phyloP scores from a whole-genome alignment of 2,888 invertebrate species.

The Eurytoma adleriae region DNA sequence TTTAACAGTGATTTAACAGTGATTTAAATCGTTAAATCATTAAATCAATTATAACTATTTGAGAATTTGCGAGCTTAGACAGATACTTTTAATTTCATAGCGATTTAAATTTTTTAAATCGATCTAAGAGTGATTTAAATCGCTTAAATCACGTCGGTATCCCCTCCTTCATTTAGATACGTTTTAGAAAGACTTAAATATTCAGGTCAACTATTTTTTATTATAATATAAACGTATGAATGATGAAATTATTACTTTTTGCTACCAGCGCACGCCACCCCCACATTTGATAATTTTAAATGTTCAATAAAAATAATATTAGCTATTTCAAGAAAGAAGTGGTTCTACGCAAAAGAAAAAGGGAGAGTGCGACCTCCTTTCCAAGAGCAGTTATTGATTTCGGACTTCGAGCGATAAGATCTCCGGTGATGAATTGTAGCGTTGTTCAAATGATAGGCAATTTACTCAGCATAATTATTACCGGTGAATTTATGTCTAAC shows the following conservation, averaged over 20 bases:
- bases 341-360: constrained; percentile 12
- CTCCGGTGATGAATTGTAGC: constrained; percentile 62
- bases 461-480: constrained; percentile 63
- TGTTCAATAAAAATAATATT: neutral
- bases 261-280: neutral
- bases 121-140: too few species aligned
- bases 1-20: too few species aligned
- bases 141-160: too few species aligned
- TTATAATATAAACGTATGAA: neutral
- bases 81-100: too few species aligned
- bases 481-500: constrained; percentile 59
- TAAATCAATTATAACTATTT: too few species aligned
- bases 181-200: neutral
- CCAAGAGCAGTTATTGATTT: constrained; percentile 56
- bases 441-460: constrained; percentile 64
- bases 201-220: neutral
- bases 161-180: neutral
- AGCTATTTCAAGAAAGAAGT: constrained; percentile 14
- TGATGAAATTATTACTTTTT: neutral
- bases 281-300: neutral
- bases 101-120: too few species aligned
- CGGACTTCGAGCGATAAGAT: constrained; percentile 59
- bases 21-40: too few species aligned
- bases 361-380: constrained; percentile 54
- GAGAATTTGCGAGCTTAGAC: too few species aligned